A percentile compares a stretch with the other conserved stretches of the same genome.
These are phyloP conservation scores for Apostichopus parvimensis DNA, from an alignment of 35 echinoderm and acorn worm genomes.

Conservation along the genomic window DNA sequence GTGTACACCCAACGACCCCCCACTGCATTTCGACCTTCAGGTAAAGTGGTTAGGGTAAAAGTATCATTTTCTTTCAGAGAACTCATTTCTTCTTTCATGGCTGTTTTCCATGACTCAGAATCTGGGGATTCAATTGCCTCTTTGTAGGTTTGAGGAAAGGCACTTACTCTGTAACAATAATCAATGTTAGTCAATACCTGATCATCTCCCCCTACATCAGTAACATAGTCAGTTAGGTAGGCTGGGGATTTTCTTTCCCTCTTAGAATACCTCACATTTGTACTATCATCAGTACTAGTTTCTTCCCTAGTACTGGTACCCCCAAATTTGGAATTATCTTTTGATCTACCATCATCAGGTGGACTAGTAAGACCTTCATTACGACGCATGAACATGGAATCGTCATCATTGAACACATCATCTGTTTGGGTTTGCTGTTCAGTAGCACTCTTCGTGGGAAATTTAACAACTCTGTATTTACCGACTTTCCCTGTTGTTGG, in stretches of 20 bases:
- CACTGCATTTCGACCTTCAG: conserved; percentile 19
- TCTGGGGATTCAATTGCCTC: conserved; percentile 38
- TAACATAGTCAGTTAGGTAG: conserved; percentile 8
- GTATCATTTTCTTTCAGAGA: conserved; percentile 52
- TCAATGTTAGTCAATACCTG: conserved; percentile 31
- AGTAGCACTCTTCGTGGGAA: neutral
- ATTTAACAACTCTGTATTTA: conserved; percentile 50
- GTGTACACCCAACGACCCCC: conserved; percentile 49
- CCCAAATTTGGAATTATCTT: neutral
- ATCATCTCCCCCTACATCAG: conserved; percentile 16
- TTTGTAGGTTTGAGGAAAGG: conserved; percentile 45
- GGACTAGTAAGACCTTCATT: neutral
- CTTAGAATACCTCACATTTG: conserved; percentile 46
- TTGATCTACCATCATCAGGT: neutral
- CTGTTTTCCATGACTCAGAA: conserved; percentile 39
- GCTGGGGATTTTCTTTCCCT: conserved; percentile 43
- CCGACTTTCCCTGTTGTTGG: conserved; percentile 23
- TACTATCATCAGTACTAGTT: neutral
- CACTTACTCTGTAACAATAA: conserved; percentile 40
- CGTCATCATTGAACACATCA: neutral
- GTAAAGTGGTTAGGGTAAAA: conserved; percentile 6
- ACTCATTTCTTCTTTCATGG: conserved; percentile 7
- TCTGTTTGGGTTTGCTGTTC: conserved; percentile 16
- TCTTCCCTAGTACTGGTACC: neutral
- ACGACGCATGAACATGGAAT: neutral